Conservation (phyloP, 2,797 vertebrate genomes). For the Pseudochaenichthys georgianus region DNA sequence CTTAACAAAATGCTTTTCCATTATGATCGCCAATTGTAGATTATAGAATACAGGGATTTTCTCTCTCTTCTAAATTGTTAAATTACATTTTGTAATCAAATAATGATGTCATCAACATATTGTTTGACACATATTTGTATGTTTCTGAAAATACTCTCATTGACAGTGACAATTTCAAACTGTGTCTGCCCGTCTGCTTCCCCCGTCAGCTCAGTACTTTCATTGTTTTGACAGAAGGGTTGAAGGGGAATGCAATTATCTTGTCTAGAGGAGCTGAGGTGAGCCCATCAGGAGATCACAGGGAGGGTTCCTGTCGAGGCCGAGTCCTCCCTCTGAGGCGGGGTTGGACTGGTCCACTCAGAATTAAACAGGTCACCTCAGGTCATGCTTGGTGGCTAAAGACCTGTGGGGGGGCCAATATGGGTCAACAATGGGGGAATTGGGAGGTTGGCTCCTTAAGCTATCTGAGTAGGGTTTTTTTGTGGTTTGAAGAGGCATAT, state of each 20-base stretch:
- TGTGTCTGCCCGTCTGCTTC: slow-evolving; percentile 34
- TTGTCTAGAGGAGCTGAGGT: slow-evolving; percentile 60
- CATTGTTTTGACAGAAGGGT: slow-evolving; percentile 66
- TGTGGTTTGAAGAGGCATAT: slow-evolving; percentile 37
- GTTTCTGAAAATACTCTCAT: slow-evolving; percentile 10
- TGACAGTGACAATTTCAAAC: slow-evolving; percentile 40
- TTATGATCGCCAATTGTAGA: neutral
- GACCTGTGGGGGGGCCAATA: slow-evolving; percentile 56
- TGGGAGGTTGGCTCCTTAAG: slow-evolving; percentile 55
- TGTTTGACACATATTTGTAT: neutral
- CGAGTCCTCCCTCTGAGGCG: slow-evolving; percentile 41
- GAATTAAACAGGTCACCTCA: slow-evolving; percentile 69
- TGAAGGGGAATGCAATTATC: slow-evolving; percentile 72
- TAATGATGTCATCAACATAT: slow-evolving; percentile 1
- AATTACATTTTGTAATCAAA: neutral
- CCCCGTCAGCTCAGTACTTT: slow-evolving; percentile 36
- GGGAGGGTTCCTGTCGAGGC: slow-evolving; percentile 49
- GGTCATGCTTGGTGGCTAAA: slow-evolving; percentile 67
- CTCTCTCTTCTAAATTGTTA: neutral
- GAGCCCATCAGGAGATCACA: slow-evolving; percentile 63
- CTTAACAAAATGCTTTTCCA: neutral
- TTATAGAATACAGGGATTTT: neutral
- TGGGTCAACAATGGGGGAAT: slow-evolving; percentile 66
- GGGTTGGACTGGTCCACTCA: slow-evolving; percentile 54
- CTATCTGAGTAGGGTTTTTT: slow-evolving; percentile 14